Conservation (phyloP, 2,888 invertebrate genomes). For the Girardia tigrina region DNA sequence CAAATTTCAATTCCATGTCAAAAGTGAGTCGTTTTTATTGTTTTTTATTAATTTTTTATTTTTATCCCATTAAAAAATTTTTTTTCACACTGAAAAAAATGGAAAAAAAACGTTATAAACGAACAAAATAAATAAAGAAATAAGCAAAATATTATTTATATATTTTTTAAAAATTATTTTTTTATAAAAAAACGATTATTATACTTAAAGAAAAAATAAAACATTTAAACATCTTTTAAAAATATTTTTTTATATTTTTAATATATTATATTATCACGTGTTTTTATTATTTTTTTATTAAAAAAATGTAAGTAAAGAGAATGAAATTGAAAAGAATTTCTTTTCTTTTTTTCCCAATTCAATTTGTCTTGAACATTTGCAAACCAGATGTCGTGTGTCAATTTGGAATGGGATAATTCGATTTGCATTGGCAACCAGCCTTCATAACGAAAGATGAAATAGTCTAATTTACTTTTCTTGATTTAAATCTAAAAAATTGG, state of each 20-base stretch:
- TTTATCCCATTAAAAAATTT: too few relatives aligned
- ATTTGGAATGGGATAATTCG: constrained; percentile 19
- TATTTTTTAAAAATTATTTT: too few relatives aligned
- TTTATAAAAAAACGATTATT: too few relatives aligned
- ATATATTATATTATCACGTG: too few relatives aligned
- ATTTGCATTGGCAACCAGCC: neutral
- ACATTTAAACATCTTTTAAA: too few relatives aligned
- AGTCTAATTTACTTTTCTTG: constrained; percentile 10
- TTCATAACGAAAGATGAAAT: neutral
- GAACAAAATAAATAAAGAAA: too few relatives aligned
- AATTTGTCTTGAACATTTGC: neutral
- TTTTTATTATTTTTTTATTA: too few relatives aligned
- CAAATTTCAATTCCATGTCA: constrained; percentile 13
- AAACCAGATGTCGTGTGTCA: constrained; percentile 23
- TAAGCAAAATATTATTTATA: too few relatives aligned
- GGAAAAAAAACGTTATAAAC: too few relatives aligned
- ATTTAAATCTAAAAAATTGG: neutral
- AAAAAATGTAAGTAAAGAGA: neutral
- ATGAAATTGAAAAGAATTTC: neutral
- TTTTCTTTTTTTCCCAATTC: constrained; percentile 12
- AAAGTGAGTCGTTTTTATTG: constrained; percentile 18
- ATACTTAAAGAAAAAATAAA: too few relatives aligned
- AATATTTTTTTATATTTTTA: too few relatives aligned
- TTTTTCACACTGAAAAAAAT: too few relatives aligned
- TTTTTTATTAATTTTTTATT: neutral